Conservation (phyloP, 2,797 vertebrate species). For the Eleutherodactylus coqui region DNA sequence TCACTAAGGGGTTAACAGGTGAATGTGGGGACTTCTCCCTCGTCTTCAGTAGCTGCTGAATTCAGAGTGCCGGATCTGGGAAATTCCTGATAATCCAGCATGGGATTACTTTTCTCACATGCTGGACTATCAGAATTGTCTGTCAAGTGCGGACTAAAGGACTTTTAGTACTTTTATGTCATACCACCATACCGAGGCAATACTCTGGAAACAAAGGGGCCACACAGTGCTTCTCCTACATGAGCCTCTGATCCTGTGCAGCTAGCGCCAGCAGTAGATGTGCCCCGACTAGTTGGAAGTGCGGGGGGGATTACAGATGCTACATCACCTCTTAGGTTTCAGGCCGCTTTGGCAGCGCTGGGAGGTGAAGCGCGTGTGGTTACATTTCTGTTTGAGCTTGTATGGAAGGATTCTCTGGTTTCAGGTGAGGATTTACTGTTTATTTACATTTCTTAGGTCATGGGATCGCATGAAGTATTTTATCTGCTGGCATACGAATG, state of each 20-base stretch:
- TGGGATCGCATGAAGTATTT: neutral
- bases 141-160: too few relatives aligned
- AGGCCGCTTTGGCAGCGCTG: neutral
- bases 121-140: too few relatives aligned
- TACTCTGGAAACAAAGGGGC: too few relatives aligned
- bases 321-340: neutral
- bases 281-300: neutral
- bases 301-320: neutral
- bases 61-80: too few relatives aligned
- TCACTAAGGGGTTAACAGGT: too few relatives aligned
- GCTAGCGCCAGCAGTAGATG: neutral
- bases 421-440: neutral
- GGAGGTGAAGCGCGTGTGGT: neutral
- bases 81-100: too few relatives aligned
- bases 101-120: too few relatives aligned
- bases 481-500: neutral
- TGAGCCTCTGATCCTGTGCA: neutral
- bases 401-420: neutral
- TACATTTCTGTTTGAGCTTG: neutral
- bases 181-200: too few relatives aligned
- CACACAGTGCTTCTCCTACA: neutral
- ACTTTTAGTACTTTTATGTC: too few relatives aligned
- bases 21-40: too few relatives aligned
- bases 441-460: slow-evolving; percentile 22
- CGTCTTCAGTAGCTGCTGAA: too few relatives aligned